Conservation (phyloP, 2,797 vertebrate species). For the Columba guinea region DNA sequence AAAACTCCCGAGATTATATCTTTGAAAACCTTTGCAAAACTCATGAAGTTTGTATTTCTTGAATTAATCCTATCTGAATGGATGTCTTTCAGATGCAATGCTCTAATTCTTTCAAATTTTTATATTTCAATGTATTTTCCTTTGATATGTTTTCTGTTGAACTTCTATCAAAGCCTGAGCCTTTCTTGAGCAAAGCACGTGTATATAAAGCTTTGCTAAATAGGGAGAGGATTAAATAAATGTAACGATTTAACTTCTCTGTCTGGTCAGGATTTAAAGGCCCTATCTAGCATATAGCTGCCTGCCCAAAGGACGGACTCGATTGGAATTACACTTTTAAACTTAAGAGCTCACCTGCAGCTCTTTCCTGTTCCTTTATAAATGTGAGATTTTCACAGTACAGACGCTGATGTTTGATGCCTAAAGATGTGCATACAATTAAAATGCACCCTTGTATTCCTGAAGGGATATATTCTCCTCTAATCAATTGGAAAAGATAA, state of each 20-base stretch:
- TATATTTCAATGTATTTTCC: conserved; percentile 30
- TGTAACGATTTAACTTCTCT: conserved; percentile 22
- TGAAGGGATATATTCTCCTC: neutral
- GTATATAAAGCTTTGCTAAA: conserved; percentile 24
- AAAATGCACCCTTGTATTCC: neutral
- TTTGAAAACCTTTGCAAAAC: conserved; percentile 59
- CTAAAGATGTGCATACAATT: neutral
- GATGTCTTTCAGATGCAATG: conserved; percentile 16
- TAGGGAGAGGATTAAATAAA: conserved; percentile 15
- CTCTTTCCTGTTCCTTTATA: neutral
- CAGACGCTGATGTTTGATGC: neutral
- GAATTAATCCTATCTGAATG: conserved; percentile 24
- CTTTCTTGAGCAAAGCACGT: neutral
- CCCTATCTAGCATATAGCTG: neutral
- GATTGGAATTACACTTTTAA: conserved; percentile 9
- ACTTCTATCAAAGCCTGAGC: neutral
- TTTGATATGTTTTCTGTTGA: neutral
- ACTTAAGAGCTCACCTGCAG: neutral
- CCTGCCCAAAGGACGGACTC: neutral
- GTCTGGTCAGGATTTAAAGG: conserved; percentile 20
- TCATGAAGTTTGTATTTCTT: conserved; percentile 41
- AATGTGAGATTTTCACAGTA: neutral
- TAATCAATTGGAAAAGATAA: conserved; percentile 5
- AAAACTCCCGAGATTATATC: conserved; percentile 65
- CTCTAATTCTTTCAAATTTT: conserved; percentile 35